Base-by-base conservation (phyloP, 2,888 invertebrate genomes). In the Willowsia nigromaculata region DNA sequence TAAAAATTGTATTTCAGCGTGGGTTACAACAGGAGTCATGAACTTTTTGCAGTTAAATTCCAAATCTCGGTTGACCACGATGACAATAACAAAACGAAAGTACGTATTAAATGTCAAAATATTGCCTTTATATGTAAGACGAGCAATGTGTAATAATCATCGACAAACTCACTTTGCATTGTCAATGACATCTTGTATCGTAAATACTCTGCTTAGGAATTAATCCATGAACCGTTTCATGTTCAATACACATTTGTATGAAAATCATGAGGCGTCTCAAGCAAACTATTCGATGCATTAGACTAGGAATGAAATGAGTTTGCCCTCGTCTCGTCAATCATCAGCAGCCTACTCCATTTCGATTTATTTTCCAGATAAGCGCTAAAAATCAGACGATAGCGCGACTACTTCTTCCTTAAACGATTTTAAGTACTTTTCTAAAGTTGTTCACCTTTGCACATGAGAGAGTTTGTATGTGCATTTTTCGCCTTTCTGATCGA, bases 281-380 rank as follows among this genome's bases (percentile, higher is more conserved):
- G 18, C 7, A 56, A 56, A 56, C 1, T 56, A 4, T 1, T 18
- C 2, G 18, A 1, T 53, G 5, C 1, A 53, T n/a, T 53, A 5
- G n/a, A 18, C 53, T 53, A 5, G 53, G 18, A 18, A 13, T 53
- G 7, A 53, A 50, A 15, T 18, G 18, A 22, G 22, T 22, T 5
- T 18, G 53, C 18, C 22, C 18, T 37, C 22, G 43, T 82, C n/a
- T n/a, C 82, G 68, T 83, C 83, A 83, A 83, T 83, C 83, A 83
- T 56, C 27, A 43, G 43, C 85, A 59, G 50, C 85, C 85, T 74
- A 85, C 85, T 22, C 22, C 37, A 74, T 74, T 56, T 40, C 37
- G 85, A 85, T 85, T 56, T 18, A 27, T 25, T 85, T 40, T 62
- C 85, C 85, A 85, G 85, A 85, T 85, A 85, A 85, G 59, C 22